Conservation (phyloP, 2,113 vertebrate genomes). For the Leucosticte australis region DNA sequence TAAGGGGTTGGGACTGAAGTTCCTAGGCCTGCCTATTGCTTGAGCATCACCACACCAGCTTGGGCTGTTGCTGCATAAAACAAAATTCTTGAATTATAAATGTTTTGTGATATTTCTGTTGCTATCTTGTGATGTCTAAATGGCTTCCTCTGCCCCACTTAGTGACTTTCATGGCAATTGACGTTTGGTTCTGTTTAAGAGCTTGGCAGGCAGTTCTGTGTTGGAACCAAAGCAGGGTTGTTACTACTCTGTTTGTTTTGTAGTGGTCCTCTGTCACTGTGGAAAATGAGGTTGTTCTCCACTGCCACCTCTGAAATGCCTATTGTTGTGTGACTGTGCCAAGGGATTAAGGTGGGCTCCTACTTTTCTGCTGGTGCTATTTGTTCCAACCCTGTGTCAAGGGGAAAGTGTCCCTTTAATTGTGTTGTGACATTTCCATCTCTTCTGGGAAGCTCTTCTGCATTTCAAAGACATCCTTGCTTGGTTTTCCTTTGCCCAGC, state of each 20-base stretch:
- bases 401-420: background rate
- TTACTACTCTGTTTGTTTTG: background rate
- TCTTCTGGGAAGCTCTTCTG: background rate
- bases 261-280: background rate
- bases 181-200: background rate
- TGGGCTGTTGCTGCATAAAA: background rate
- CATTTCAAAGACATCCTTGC: background rate
- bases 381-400: accelerated
- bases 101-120: background rate
- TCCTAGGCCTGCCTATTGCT: background rate
- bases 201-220: background rate
- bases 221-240: background rate
- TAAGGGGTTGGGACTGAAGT: background rate
- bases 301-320: background rate
- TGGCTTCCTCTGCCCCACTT: background rate
- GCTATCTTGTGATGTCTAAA: background rate
- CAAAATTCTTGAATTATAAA: background rate
- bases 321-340: background rate
- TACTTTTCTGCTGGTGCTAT: background rate
- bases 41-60: background rate
- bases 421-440: background rate
- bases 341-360: background rate
- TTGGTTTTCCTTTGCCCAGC: background rate
- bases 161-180: background rate
- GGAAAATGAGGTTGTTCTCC: background rate